Base-by-base conservation (phyloP, 2,888 invertebrate genomes). In the Cephus rjabovi region DNA sequence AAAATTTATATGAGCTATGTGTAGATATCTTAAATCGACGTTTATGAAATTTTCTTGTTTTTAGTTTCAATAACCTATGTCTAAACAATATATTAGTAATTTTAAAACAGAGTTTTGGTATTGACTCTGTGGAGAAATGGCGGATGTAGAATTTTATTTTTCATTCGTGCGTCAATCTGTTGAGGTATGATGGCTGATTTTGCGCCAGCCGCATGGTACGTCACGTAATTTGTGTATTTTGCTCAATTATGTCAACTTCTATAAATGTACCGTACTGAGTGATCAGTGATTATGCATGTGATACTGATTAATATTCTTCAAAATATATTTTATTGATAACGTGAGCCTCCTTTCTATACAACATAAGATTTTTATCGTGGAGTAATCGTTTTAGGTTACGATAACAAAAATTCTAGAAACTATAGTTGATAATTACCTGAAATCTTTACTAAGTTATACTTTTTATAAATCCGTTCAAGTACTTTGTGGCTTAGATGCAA, bases 131-230 rank as follows among this genome's bases (percentile, higher is more conserved):
- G 56, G 9, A 56, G 9, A 56, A 56, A 56, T 56, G 56, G 56
- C 56, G 56, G 56, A 56, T 56, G 23, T 56, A 23, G 56, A 9
- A 56, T 6, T 6, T 56, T 23, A 56, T 56, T 56, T 56, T 56
- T 56, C 9, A 56, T 56, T 56, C 56, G 56, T 56, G 23, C 56
- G 56, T 56, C 56, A 56, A 56, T 56, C 56, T 56, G 56, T 56
- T 56, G 56, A 56, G 33, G 71, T 71, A 34, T 71, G 30, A 71
- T 71, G 71, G 12, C 71, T 56, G 83, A 84, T 84, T 84, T 85
- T 82, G 79, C 81, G 78, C 81, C 82, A 79, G 84, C 85, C 87
- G 85, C 85, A 83, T 87, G 86, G 83, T 88, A 85, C 84, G 82
- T 81, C 80, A 71, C 71, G 79, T 75, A 86, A 85, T 81, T 82